Percentiles rank a stretch among this genome's conserved stretches.
Evolutionary conservation across 2,888 invertebrate species (phyloP).

Genomic region (Chaitophorus viminalis): DNA sequence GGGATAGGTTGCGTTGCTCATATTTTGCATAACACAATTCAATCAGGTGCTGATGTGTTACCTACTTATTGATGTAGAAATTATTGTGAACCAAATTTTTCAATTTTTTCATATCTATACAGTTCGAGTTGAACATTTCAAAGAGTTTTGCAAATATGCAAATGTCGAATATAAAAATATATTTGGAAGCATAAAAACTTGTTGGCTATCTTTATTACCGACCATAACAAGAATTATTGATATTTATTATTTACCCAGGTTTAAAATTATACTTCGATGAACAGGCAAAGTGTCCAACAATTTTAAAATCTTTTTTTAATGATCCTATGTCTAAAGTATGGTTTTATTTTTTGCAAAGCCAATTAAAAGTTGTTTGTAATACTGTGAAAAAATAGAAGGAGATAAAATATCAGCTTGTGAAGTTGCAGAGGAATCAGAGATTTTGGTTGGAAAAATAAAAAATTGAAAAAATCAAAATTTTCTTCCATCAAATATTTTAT

Average conservation of each 20-base stretch:
- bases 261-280: conserved; percentile 65
- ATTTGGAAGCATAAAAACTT: conserved; percentile 64
- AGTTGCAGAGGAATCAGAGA: conserved; percentile 6
- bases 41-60: too few species aligned
- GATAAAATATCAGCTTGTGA: conserved; percentile 37
- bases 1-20: too few species aligned
- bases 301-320: conserved; percentile 65
- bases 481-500: not conserved
- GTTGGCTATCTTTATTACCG: conserved; percentile 65
- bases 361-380: conserved; percentile 35
- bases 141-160: too few species aligned
- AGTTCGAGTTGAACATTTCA: too few species aligned
- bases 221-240: conserved; percentile 65
- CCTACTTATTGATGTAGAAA: too few species aligned
- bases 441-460: conserved; percentile 13
- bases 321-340: conserved; percentile 63
- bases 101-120: too few species aligned
- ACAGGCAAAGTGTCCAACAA: conserved; percentile 65
- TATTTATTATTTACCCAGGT: conserved; percentile 65
- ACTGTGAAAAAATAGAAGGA: conserved; percentile 46
- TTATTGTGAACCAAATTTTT: too few species aligned
- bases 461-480: not conserved
- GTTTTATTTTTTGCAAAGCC: conserved; percentile 56
- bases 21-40: too few species aligned
- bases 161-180: too few species aligned